These are phyloP conservation scores for Jordanella pulchra DNA, from an alignment of 2,797 vertebrate species.

Conservation along the genomic window DNA sequence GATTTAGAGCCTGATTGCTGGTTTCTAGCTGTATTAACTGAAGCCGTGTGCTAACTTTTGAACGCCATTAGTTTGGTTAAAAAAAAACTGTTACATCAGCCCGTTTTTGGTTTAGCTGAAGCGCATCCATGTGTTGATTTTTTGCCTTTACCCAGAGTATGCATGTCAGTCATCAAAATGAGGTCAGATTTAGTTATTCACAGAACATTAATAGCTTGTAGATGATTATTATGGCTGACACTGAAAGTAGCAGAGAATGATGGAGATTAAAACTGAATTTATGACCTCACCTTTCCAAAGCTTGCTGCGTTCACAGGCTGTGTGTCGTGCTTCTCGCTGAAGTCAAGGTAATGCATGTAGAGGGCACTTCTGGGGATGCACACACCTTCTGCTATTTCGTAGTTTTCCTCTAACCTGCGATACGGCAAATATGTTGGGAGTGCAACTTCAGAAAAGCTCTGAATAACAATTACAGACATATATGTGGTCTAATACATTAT, in stretches of 20 bases:
- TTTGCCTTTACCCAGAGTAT: background rate
- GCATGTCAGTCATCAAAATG: background rate
- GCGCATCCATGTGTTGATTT: too few relatives aligned
- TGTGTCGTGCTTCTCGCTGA: constrained; percentile 97
- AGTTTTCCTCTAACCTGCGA: constrained; percentile 97
- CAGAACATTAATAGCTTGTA: background rate
- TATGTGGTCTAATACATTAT: background rate
- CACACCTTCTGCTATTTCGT: constrained; percentile 97
- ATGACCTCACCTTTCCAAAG: constrained; percentile 93
- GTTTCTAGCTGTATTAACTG: too few relatives aligned
- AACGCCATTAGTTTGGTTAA: too few relatives aligned
- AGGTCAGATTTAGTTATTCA: background rate
- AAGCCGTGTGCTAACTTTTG: too few relatives aligned
- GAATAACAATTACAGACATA: background rate
- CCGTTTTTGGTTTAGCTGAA: too few relatives aligned
- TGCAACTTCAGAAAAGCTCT: background rate
- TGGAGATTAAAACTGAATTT: constrained; percentile 4
- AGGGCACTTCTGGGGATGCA: constrained; percentile 97
- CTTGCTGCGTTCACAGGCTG: constrained; percentile 98
- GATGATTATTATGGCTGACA: background rate
- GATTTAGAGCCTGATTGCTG: too few relatives aligned
- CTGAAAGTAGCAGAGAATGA: background rate
- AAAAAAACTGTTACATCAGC: too few relatives aligned
- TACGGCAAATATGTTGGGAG: constrained; percentile 16
- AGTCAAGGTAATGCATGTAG: constrained; percentile 99